These are phyloP conservation scores for Nemotelus nigrinus DNA, from an alignment of 2,888 invertebrate genomes.

Conservation along the genomic window DNA sequence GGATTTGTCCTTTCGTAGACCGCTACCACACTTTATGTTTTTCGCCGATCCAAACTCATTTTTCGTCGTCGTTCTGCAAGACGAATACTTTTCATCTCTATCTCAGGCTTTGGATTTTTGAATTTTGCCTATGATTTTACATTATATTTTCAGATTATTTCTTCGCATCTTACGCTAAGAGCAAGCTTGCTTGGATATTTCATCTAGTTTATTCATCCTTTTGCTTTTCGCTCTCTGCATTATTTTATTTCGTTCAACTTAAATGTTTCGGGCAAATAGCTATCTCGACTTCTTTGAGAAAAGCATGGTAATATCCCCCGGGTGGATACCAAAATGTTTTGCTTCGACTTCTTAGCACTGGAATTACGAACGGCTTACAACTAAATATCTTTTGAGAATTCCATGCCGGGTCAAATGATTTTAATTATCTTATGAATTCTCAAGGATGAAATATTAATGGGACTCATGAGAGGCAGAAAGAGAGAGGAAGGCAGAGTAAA, in stretches of 20 bases:
- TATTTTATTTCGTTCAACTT: not conserved
- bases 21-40: no score
- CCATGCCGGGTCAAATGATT: conserved; percentile 10
- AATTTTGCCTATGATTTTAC: conserved; percentile 17
- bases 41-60: no score
- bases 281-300: not conserved
- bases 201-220: not conserved
- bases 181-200: not conserved
- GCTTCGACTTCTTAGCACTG: conserved; percentile 17
- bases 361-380: conserved; percentile 17
- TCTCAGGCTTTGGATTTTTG: not conserved
- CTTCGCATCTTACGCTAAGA: not conserved
- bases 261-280: conserved; percentile 9
- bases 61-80: no score
- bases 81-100: no score
- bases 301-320: not conserved
- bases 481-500: not conserved
- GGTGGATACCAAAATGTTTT: conserved; percentile 21
- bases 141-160: not conserved
- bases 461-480: not conserved
- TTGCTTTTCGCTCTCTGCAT: not conserved
- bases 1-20: no score
- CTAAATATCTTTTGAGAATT: conserved; percentile 19
- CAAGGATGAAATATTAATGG: conserved; percentile 11
- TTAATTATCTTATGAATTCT: conserved; percentile 23